Conservation (phyloP, 2,888 invertebrate genomes). For the Volucella inanis region DNA sequence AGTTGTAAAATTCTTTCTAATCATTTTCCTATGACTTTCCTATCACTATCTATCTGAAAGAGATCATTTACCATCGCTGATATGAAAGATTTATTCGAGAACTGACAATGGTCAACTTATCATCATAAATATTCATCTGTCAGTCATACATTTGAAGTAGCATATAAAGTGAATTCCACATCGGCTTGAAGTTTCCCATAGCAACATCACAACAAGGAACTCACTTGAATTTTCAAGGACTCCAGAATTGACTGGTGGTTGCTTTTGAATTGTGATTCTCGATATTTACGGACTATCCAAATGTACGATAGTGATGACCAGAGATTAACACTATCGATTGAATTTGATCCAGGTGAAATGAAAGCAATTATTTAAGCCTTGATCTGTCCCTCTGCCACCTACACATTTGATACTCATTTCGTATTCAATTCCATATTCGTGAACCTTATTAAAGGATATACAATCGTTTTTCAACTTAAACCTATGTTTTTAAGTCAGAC, state of each 20-base stretch:
- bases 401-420: constrained; percentile 37
- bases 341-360: neutral
- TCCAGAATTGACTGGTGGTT: neutral
- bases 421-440: constrained; percentile 50
- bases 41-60: neutral
- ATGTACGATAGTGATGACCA: constrained; percentile 1
- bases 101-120: constrained; percentile 45
- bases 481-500: constrained; percentile 2
- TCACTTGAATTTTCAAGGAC: constrained; percentile 3
- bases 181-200: neutral
- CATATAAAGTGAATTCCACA: neutral
- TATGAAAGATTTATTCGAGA: neutral
- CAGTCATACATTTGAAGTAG: neutral
- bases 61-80: neutral
- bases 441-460: constrained; percentile 8
- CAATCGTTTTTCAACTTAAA: constrained; percentile 3
- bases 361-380: constrained; percentile 4
- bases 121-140: constrained; percentile 42
- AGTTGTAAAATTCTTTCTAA: constrained; percentile 7
- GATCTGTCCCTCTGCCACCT: neutral
- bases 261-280: constrained; percentile 13
- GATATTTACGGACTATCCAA: constrained; percentile 31
- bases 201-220: neutral
- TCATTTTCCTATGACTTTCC: no score
- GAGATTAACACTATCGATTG: constrained; percentile 33